Base-by-base conservation (phyloP, 2,797 vertebrate species). In the Aldrovandia affinis region DNA sequence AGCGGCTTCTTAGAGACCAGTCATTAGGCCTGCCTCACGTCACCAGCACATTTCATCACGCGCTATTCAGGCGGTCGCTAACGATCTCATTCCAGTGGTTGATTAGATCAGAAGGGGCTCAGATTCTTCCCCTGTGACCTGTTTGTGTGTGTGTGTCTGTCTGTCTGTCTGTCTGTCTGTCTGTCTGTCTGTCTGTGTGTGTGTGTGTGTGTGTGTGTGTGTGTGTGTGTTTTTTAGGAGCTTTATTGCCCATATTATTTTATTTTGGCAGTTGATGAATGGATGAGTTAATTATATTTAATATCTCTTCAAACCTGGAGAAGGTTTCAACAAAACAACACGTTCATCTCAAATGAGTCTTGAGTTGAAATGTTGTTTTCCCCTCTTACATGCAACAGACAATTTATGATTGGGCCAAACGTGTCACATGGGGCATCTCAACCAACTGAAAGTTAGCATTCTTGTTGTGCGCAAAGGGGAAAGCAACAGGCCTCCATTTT, bases 81-180 rank as follows among this genome's bases (percentile, higher is more conserved):
- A 84, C 52, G 57, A 80, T 84, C 75, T 63, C 42, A 79, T 84
- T 84, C 61, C 77, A 79, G 30, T 65, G 47, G 20, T 63, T 79
- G 63, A 63, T 84, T 47, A 14, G 78, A 59, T 80, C 42, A 54
- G 50, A 52, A 79, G n/a, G 83, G n/a, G 42, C 42, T 25, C 44
- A 20, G 28, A 36, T 52, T 82, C 81, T 39, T 57, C 22, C n/a
- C 39, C 50, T n/a, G 20, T n/a, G 18, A 44, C 70, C 70, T 44
- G 33, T 75, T 42, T 39, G 65, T 14, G 18, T 18, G 6, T n/a
- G n/a, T n/a, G n/a, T n/a, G n/a, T n/a, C n/a, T n/a, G n/a, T n/a
- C n/a, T n/a, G n/a, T n/a, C n/a, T n/a, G n/a, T n/a, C n/a, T n/a
- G n/a, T n/a, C n/a, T n/a, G n/a, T n/a, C n/a, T n/a, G n/a, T n/a